Percentiles rank a stretch among this genome's conserved stretches.
Evolutionary conservation across 2,888 invertebrate genomes (phyloP).

Genomic region (Caenorhabditis japonica): DNA sequence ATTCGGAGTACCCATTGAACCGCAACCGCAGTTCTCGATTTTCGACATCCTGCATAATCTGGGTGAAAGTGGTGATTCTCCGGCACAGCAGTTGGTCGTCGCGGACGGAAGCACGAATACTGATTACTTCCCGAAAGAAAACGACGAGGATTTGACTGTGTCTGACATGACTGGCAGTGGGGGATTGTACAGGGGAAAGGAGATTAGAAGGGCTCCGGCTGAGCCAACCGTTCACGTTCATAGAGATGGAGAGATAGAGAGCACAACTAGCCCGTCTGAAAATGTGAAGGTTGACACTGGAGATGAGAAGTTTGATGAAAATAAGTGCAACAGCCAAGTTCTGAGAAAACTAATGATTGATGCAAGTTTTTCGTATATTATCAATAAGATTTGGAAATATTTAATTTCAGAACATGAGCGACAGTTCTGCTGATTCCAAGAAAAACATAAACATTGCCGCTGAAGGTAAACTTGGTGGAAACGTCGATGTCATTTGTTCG

Average conservation of each 20-base stretch:
- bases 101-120: conserved; percentile 37
- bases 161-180: conserved; percentile 26
- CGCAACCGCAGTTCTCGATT: conserved; percentile 37
- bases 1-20: conserved; percentile 57
- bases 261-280: conserved; percentile 26
- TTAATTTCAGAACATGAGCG: conserved; percentile 68
- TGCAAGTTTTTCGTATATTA: conserved; percentile 46
- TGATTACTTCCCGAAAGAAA: conserved; percentile 47
- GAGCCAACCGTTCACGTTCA: conserved; percentile 45
- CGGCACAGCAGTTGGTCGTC: conserved; percentile 31
- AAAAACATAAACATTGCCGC: conserved; percentile 65
- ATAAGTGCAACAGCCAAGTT: conserved; percentile 68
- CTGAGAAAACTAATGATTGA: conserved; percentile 68
- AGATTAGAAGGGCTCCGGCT: conserved; percentile 56
- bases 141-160: conserved; percentile 44
- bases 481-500: conserved; percentile 73
- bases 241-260: conserved; percentile 29
- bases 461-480: conserved; percentile 67
- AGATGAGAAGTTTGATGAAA: conserved; percentile 32
- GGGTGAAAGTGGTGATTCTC: conserved; percentile 43
- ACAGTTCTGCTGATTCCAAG: conserved; percentile 71
- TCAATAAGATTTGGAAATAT: not conserved
- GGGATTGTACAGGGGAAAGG: conserved; percentile 27
- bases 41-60: conserved; percentile 58
- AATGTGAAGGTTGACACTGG: conserved; percentile 18